Conservation (phyloP, 2,113 vertebrate genomes). For the Hiodon tergisus region DNA sequence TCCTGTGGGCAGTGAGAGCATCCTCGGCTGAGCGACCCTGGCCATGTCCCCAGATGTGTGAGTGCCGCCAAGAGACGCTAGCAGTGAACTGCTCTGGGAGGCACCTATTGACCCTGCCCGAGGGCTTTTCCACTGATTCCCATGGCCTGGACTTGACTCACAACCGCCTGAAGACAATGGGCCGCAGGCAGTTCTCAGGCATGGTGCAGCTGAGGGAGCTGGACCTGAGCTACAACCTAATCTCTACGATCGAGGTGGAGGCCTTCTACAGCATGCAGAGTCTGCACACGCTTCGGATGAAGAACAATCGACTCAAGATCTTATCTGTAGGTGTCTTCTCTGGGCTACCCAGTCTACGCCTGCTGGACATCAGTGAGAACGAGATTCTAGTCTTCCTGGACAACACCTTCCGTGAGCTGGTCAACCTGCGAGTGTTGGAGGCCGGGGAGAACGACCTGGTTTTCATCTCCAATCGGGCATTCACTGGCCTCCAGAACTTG, state of each 20-base stretch:
- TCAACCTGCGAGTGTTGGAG: constrained; percentile 63
- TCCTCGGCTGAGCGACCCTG: constrained; percentile 39
- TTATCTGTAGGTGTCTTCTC: constrained; percentile 74
- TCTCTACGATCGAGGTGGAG: constrained; percentile 79
- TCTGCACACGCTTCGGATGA: constrained; percentile 62
- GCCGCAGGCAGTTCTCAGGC: constrained; percentile 67
- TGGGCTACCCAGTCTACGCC: constrained; percentile 62
- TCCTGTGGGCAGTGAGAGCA: constrained; percentile 47
- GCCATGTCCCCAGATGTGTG: constrained; percentile 67
- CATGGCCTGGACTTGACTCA: constrained; percentile 72
- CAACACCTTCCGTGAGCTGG: constrained; percentile 71
- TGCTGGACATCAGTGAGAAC: constrained; percentile 77
- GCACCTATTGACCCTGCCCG: constrained; percentile 66
- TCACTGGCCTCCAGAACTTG: constrained; percentile 63
- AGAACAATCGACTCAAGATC: constrained; percentile 75
- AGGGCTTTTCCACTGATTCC: constrained; percentile 62
- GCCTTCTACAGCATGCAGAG: constrained; percentile 70
- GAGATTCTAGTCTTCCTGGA: constrained; percentile 83
- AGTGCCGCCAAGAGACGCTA: constrained; percentile 60
- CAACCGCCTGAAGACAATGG: constrained; percentile 73
- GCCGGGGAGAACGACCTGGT: constrained; percentile 73
- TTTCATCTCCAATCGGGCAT: constrained; percentile 75
- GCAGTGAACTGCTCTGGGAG: constrained; percentile 73
- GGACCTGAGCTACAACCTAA: constrained; percentile 76
- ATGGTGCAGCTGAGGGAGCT: constrained; percentile 71